phyloP scores from a whole-genome alignment of 2,888 invertebrate species.

The Neria commutata region DNA sequence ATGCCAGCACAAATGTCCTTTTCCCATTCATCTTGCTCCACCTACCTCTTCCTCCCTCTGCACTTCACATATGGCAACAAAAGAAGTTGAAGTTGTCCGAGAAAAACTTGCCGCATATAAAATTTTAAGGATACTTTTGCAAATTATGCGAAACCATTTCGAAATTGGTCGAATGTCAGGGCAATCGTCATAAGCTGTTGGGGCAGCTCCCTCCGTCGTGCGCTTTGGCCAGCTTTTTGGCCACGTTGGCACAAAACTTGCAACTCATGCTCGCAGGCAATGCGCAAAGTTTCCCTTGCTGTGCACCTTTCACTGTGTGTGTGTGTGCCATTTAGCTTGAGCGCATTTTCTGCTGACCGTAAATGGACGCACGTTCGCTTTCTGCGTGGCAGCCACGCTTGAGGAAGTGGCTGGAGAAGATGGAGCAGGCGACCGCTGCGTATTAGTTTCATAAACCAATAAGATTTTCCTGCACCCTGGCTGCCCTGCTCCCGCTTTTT shows the following conservation, averaged over 20 bases:
- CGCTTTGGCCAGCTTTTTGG: constrained; percentile 30
- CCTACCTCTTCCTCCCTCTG: background rate
- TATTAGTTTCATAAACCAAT: constrained; percentile 32
- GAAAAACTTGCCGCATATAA: constrained; percentile 30
- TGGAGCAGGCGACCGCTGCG: background rate
- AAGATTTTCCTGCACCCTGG: constrained; percentile 26
- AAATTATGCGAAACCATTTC: constrained; percentile 60
- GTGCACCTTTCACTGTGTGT: constrained; percentile 15
- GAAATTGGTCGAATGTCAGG: constrained; percentile 52
- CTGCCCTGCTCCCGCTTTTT: too few relatives aligned
- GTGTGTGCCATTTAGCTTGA: constrained; percentile 13
- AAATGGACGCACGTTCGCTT: background rate
- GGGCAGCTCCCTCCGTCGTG: constrained; percentile 16
- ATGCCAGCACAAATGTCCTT: constrained; percentile 48
- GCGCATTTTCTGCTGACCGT: background rate
- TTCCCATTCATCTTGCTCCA: constrained; percentile 17
- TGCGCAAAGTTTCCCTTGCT: constrained; percentile 24
- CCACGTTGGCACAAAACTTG: constrained; percentile 50
- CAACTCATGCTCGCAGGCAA: constrained; percentile 43
- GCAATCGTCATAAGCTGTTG: constrained; percentile 29
- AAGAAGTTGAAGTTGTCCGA: constrained; percentile 5
- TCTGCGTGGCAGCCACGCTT: background rate
- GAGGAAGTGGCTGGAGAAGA: too few relatives aligned
- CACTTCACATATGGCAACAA: background rate
- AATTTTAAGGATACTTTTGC: constrained; percentile 40